Evolutionary conservation across 2,797 vertebrate species (phyloP), one percentile per base, ranked within the genome.

Genomic region (Micromesistius poutassou): DNA sequence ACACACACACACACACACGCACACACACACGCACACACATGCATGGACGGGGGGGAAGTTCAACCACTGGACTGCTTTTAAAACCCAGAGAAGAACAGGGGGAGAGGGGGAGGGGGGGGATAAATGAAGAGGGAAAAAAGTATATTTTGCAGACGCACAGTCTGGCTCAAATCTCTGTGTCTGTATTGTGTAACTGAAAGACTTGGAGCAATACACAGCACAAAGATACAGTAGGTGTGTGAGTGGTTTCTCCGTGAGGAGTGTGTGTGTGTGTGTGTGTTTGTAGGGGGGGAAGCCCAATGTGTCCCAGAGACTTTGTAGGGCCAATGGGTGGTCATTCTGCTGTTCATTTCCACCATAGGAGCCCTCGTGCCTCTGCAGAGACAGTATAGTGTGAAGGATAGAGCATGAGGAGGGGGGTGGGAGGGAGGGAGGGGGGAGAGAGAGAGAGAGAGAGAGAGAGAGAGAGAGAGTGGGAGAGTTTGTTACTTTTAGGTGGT

Each of bases 101-200:
- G 22, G 46, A 2, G 22, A 6, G 55, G 22, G 55, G n/a, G 16
- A 19, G 46, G n/a, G 4, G 55, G 55, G 7, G 55, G 9, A 55
- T 55, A 19, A 19, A 55, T 19, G 46, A 55, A 55, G 16, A n/a
- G n/a, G 16, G n/a, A 9, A 25, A 25, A 62, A 62, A 62, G 55
- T 62, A 25, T n/a, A 62, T 62, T 62, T 62, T 25, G 55, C 91
- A 89, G 88, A 89, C 90, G 91, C 86, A 84, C 82, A 89, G 92
- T 92, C 92, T 93, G 91, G 91, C 89, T 93, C 90, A 89, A 92
- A 91, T 93, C 90, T 92, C 81, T 80, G 84, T 92, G 91, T 92
- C 91, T 89, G 88, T 85, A 86, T 89, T 82, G 82, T 89, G 91
- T 88, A 87, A 91, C 91, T 92, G 92, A 93, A 91, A 89, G 91